Evolutionary conservation across 2,113 vertebrate genomes (phyloP), one percentile per base, ranked within the genome.

Genomic region (Cheilinus undulatus): DNA sequence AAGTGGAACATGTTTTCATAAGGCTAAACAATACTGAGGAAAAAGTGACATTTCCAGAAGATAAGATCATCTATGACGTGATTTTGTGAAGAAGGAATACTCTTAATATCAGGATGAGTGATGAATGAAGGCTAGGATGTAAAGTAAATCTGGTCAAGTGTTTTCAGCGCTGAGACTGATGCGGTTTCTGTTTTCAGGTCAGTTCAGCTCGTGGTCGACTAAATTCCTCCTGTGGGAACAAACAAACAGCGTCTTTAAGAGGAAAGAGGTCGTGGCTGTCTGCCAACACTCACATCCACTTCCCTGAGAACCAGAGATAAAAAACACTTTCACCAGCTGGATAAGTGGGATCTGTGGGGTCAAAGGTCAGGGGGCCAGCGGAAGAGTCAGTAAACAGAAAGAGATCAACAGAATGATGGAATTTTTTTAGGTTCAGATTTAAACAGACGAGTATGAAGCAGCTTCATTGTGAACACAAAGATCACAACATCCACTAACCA

Each of bases 221-320:
- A 26, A 69, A 61, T 69, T 83, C 40, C 27, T 77, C 62, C 58
- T 69, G 57, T 34, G 64, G 59, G 48, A 73, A 22, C 46, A 74
- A 73, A 73, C 80, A 65, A 62, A 64, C 58, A 40, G 38, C 38
- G 36, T 34, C 38, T 19, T 5, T 0, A 15, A 34, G 65, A 49
- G 45, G 36, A 13, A 28, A 15, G 8, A 66, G 54, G 52, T 40
- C 11, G 2, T 38, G 72, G 82, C 40, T 3, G 8, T 3, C 72
- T 34, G 76, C 77, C 82, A 73, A 60, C 17, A 13, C 48, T 63
- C 67, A 80, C 76, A 76, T 64, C 32, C 5, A 65, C 53, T 64
- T 84, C 58, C 67, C 72, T 76, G 73, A 80, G 76, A 79, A 84
- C 68, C 17, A 0, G 0, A 28, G 27, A 49, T 0, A 19, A 1